These are phyloP conservation scores for Bovichtus diacanthus DNA, from an alignment of 2,797 vertebrate genomes.

Conservation along the genomic window DNA sequence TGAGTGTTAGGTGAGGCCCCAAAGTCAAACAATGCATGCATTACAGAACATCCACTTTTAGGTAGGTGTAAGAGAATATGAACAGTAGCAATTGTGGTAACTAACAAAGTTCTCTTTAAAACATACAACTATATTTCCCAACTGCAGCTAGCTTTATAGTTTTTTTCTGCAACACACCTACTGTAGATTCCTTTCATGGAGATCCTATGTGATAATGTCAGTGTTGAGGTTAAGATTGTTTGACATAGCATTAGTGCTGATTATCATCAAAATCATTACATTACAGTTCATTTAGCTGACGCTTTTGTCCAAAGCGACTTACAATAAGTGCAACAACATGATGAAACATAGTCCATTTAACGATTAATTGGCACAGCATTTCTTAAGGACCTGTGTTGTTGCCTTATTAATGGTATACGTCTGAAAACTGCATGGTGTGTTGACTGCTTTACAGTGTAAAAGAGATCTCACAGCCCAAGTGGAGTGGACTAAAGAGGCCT, in stretches of 20 bases:
- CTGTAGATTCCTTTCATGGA: constrained; percentile 37
- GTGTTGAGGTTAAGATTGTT: constrained; percentile 39
- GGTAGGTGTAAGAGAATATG: background rate
- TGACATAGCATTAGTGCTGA: constrained; percentile 47
- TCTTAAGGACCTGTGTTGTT: background rate
- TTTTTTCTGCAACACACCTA: constrained; percentile 29
- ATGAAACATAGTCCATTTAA: constrained; percentile 13
- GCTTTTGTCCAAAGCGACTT: too few species aligned
- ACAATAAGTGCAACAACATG: too few species aligned
- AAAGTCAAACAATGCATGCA: constrained; percentile 15
- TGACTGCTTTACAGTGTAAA: constrained; percentile 36
- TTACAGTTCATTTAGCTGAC: too few species aligned
- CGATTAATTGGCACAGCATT: constrained; percentile 12
- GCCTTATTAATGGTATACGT: constrained; percentile 5
- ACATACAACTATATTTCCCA: background rate
- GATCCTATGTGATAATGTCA: constrained; percentile 54
- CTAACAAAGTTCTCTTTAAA: constrained; percentile 8
- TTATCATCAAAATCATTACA: constrained; percentile 25
- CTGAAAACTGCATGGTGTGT: background rate
- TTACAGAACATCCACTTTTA: constrained; percentile 11
- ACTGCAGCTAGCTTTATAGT: background rate
- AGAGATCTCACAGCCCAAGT: constrained; percentile 4
- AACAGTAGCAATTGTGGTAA: background rate
- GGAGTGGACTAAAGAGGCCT: constrained; percentile 18
- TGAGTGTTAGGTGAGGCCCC: background rate